Base-by-base conservation (phyloP, 2,113 vertebrate species). In the Shinisaurus crocodilurus region DNA sequence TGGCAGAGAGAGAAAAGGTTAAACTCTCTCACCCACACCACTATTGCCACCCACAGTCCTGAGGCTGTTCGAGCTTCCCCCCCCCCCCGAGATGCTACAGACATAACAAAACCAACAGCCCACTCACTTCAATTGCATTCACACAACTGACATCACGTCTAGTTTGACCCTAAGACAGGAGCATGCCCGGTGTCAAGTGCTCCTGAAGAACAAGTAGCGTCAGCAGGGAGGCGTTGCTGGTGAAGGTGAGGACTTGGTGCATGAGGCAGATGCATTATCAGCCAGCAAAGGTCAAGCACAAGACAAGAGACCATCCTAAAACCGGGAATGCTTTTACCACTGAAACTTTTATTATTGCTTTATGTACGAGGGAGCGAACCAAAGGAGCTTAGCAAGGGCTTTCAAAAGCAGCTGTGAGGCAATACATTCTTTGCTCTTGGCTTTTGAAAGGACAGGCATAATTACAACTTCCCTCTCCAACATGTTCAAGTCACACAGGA, bases 291-390 rank as follows among this genome's bases (percentile, higher is more conserved):
- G 94, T 92, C 79, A 92, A 91, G 77, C 75, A 72, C 88, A 92
- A 92, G 90, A 95, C 94, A 60, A 60, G 15, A 63, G 20, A 90
- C 85, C 40, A 72, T 86, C 92, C 93, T 90, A 81, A 82, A 90
- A 95, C 75, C 34, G 10, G 72, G 89, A 94, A 93, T 90, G 90
- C 88, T 95, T 95, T 96, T 91, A 89, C 81, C 91, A 86, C 91
- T 94, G 74, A 92, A 94, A 85, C 16, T 15, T 27, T 93, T 88
- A 82, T 93, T 92, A 96, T 93, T 96, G 93, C 93, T 94, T 88
- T 86, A 86, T 54, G 40, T 37, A 9, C 54, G 7, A 76, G 20
- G 83, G 75, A 95, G 72, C 72, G 54, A 80, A 92, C 60, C 50
- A 87, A 86, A 93, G 87, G 72, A 91, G 76, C 76, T 87, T 77